Evolutionary conservation across 1,140 invertebrate species (phyloP).

Genomic region (Philotrypesis tridentata): DNA sequence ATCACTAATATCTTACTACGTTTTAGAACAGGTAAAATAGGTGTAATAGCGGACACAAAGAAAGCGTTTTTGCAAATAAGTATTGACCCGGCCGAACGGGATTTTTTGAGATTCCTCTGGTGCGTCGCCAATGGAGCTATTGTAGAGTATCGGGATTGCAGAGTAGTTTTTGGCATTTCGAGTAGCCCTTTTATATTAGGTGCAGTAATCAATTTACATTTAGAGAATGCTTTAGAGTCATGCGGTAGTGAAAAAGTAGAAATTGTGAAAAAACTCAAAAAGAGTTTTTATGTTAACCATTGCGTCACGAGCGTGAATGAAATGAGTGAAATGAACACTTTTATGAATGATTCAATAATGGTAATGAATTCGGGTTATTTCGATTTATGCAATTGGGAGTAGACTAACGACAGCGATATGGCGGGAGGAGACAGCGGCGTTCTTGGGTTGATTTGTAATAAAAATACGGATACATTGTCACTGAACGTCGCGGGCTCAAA

Average conservation of each 20-base stretch:
- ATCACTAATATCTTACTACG: conserved; percentile 61
- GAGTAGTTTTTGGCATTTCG: not conserved
- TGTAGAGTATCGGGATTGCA: not conserved
- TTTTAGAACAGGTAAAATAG: conserved; percentile 51
- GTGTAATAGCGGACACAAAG: not conserved
- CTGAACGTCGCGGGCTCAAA: not conserved
- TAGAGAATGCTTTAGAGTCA: not conserved
- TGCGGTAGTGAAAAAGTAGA: not conserved
- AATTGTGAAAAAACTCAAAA: not conserved
- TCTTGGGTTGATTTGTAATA: conserved; percentile 38
- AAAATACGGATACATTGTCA: not conserved
- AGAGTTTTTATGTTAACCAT: conserved; percentile 17
- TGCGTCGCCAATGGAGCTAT: not conserved
- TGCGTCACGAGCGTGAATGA: conserved; percentile 12
- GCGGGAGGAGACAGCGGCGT: not conserved
- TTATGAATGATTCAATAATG: conserved; percentile 18
- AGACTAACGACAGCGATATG: not conserved
- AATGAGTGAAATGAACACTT: not conserved
- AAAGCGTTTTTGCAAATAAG: conserved; percentile 3
- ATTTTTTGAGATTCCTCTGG: conserved; percentile 9
- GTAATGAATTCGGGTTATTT: conserved; percentile 31
- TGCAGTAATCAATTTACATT: not conserved
- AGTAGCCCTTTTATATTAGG: conserved; percentile 9
- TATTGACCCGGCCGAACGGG: not conserved
- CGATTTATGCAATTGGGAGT: conserved; percentile 36